Base-by-base conservation (phyloP, 2,797 vertebrate genomes). In the Odontamblyopus lacepedii region DNA sequence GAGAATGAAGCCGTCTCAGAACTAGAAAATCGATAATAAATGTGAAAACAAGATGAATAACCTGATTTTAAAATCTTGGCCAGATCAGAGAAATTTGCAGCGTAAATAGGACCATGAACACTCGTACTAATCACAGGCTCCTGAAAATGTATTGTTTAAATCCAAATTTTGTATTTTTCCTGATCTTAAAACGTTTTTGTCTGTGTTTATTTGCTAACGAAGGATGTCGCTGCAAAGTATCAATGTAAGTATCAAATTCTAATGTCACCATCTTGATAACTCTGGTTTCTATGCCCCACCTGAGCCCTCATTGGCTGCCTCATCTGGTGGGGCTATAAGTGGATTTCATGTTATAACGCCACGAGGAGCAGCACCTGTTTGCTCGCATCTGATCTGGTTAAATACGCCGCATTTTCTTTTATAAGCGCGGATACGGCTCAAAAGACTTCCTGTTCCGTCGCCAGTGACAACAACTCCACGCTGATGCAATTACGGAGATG, bases 291-390 rank as follows among this genome's bases (percentile, higher is more conserved):
- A n/a, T 3, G 53, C 9, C 11, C 4, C 55, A 57, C 23, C 55
- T 57, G 55, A 57, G 26, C 55, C 55, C 19, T 57, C 55, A 26
- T 55, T 23, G 19, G 18, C 7, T 4, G 55, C 3, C 9, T 57
- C 23, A 26, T 23, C 55, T 56, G 53, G 53, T 12, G 0, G 2
- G 5, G 8, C 8, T 13, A 4, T 57, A 26, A 57, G 55, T 13
- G 55, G 55, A 12, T 27, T 57, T 57, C 9, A 27, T 57, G 9
- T 57, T 26, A 57, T 56, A 23, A 23, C 2, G 11, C 55, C 0
- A 23, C 13, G 55, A 57, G 55, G 55, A 57, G 55, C n/a, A 26
- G n/a, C n/a, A 56, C 55, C n/a, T 56, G 55, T 56, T 56, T 56
- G 55, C 23, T 4, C 0, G 55, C n/a, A n/a, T 26, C 55, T 26